Percentiles rank a stretch among this genome's conserved stretches.
These are phyloP conservation scores for Ditylenchus weischeri DNA, from an alignment of 2,888 invertebrate genomes.

Conservation along the genomic window DNA sequence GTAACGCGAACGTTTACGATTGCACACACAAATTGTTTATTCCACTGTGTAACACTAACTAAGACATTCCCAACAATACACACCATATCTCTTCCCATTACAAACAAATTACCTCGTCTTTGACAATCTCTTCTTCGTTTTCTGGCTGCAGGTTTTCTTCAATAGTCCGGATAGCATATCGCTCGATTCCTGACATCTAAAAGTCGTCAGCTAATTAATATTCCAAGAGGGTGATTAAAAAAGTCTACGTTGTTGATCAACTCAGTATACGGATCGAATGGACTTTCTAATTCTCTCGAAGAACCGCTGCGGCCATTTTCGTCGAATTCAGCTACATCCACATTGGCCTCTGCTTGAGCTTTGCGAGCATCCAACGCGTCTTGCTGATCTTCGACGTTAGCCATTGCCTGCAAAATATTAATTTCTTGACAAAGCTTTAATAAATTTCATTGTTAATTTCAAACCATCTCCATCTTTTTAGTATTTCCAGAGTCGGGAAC, in stretches of 20 bases:
- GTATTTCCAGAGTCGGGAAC: constrained; percentile 36
- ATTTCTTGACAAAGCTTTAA: neutral
- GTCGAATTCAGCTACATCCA: constrained; percentile 38
- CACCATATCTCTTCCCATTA: neutral
- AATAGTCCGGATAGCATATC: constrained; percentile 87
- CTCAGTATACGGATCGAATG: constrained; percentile 45
- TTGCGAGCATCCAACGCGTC: constrained; percentile 52
- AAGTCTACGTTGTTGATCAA: constrained; percentile 31
- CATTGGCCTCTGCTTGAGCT: constrained; percentile 47
- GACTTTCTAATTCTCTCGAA: constrained; percentile 22
- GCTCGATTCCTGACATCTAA: constrained; percentile 74
- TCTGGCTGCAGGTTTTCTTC: constrained; percentile 79
- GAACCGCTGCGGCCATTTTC: constrained; percentile 20
- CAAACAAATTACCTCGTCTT: constrained; percentile 71
- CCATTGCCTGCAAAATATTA: constrained; percentile 41
- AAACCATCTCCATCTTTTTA: constrained; percentile 45
- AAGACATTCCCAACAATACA: neutral
- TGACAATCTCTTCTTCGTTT: constrained; percentile 77
- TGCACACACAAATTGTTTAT: too few relatives aligned
- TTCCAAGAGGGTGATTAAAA: neutral
- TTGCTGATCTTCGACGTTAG: constrained; percentile 51
- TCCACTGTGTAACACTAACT: too few relatives aligned
- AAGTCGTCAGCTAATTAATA: neutral
- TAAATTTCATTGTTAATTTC: neutral
- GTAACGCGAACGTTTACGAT: too few relatives aligned